A percentile compares a stretch with the other conserved stretches of the same genome.
These are phyloP conservation scores for Argopecten irradians DNA, from an alignment of 1,140 invertebrate genomes.

Conservation along the genomic window DNA sequence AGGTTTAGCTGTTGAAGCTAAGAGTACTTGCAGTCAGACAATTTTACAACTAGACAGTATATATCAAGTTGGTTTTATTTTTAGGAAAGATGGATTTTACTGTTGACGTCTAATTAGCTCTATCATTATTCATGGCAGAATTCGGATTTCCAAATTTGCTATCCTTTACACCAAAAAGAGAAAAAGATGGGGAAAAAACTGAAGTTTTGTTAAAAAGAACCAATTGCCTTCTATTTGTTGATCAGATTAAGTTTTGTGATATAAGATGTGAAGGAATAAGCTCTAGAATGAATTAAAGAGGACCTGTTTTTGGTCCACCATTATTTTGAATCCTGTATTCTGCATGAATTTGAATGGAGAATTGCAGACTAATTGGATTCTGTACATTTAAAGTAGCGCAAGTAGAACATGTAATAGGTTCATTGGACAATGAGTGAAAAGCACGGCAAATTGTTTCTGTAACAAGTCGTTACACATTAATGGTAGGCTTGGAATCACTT, in stretches of 20 bases:
- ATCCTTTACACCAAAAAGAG: not conserved
- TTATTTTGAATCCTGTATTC: not conserved
- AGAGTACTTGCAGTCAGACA: no score
- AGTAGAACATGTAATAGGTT: not conserved
- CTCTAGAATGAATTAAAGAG: not conserved
- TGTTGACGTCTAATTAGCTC: no score
- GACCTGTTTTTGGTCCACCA: not conserved
- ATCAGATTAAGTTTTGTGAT: not conserved
- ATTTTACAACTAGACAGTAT: no score
- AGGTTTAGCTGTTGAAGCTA: no score
- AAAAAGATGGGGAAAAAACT: not conserved
- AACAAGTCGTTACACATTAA: not conserved
- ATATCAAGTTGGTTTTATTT: no score
- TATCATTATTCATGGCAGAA: not conserved
- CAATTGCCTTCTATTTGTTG: not conserved
- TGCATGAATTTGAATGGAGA: not conserved
- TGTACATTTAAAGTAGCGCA: not conserved
- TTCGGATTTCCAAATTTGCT: no score
- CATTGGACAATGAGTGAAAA: not conserved
- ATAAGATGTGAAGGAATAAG: not conserved
- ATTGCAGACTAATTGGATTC: not conserved
- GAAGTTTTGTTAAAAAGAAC: not conserved
- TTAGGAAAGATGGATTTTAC: no score
- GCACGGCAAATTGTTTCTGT: not conserved
- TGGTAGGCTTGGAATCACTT: not conserved